A percentile compares a stretch with the other conserved stretches of the same genome.
These are phyloP conservation scores for Rhingia rostrata DNA, from an alignment of 2,888 invertebrate genomes.

Conservation along the genomic window DNA sequence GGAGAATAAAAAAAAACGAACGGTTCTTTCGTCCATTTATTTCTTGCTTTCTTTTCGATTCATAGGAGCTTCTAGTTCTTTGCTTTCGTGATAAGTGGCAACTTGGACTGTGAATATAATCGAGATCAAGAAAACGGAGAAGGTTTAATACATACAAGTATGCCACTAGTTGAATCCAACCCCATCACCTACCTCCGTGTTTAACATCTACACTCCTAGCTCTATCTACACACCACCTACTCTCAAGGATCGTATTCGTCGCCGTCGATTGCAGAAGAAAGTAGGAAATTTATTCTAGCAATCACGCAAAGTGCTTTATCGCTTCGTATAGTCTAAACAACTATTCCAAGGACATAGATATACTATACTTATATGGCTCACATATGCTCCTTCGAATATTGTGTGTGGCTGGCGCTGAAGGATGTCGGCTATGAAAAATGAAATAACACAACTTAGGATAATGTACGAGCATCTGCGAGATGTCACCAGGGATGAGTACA, in stretches of 20 bases:
- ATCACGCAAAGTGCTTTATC: conserved; percentile 72
- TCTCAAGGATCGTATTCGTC: conserved; percentile 44
- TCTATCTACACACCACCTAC: conserved; percentile 21
- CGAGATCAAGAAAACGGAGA: conserved; percentile 27
- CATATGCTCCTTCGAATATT: conserved; percentile 12
- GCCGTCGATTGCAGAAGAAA: conserved; percentile 60
- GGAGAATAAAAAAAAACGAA: conserved; percentile 11
- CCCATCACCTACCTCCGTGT: not conserved
- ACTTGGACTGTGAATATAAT: conserved; percentile 29
- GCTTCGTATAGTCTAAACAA: conserved; percentile 42
- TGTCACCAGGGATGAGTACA: conserved; percentile 64
- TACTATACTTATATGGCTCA: not conserved
- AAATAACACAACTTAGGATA: conserved; percentile 45
- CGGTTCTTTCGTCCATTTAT: conserved; percentile 16
- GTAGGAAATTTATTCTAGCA: conserved; percentile 71
- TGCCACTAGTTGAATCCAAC: conserved; percentile 39
- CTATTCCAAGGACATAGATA: not conserved
- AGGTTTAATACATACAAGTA: conserved; percentile 11
- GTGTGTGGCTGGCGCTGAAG: conserved; percentile 24
- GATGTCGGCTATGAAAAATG: conserved; percentile 59
- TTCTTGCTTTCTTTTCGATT: not conserved
- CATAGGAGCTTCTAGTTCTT: not conserved
- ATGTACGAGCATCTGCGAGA: conserved; percentile 39
- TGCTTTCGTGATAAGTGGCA: conserved; percentile 18
- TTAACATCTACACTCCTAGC: conserved; percentile 29